These are phyloP conservation scores for Holothuria leucospilota DNA, from an alignment of 53 echinoderm and acorn worm genomes.

Conservation along the genomic window DNA sequence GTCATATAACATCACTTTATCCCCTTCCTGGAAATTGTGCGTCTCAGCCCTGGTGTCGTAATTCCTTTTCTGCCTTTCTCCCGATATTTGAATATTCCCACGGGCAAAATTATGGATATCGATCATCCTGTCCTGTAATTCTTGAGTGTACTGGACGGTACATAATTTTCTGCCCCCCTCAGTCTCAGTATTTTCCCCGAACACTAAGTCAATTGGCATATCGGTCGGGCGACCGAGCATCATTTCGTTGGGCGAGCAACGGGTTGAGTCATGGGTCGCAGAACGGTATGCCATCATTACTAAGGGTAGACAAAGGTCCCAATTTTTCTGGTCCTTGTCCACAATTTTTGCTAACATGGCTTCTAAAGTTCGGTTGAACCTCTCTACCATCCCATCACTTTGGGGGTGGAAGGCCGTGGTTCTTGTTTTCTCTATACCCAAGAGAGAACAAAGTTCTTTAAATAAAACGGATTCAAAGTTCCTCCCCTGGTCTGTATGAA, in stretches of 20 bases:
- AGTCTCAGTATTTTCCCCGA: neutral
- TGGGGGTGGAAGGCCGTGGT: constrained; percentile 61
- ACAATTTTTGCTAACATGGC: constrained; percentile 46
- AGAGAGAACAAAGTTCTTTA: constrained; percentile 33
- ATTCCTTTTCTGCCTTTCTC: constrained; percentile 29
- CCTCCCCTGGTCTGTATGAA: constrained; percentile 51
- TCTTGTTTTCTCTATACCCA: constrained; percentile 45
- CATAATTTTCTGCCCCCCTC: neutral
- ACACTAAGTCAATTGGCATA: constrained; percentile 24
- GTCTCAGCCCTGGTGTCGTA: neutral
- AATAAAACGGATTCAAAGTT: constrained; percentile 47
- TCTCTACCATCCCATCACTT: constrained; percentile 57
- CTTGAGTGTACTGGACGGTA: neutral
- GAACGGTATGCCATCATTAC: constrained; percentile 53
- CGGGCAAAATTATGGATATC: neutral
- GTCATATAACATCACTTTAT: neutral
- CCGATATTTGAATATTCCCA: constrained; percentile 3
- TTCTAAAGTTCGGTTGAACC: constrained; percentile 43
- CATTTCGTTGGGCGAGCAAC: constrained; percentile 32
- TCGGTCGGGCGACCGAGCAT: constrained; percentile 29
- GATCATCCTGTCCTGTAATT: neutral
- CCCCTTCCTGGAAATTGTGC: neutral
- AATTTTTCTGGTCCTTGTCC: constrained; percentile 22
- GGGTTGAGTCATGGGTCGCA: constrained; percentile 18
- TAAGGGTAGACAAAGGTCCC: constrained; percentile 13